These are phyloP conservation scores for Psephotus haematonotus DNA, from an alignment of 2,113 vertebrate species.

Conservation along the genomic window DNA sequence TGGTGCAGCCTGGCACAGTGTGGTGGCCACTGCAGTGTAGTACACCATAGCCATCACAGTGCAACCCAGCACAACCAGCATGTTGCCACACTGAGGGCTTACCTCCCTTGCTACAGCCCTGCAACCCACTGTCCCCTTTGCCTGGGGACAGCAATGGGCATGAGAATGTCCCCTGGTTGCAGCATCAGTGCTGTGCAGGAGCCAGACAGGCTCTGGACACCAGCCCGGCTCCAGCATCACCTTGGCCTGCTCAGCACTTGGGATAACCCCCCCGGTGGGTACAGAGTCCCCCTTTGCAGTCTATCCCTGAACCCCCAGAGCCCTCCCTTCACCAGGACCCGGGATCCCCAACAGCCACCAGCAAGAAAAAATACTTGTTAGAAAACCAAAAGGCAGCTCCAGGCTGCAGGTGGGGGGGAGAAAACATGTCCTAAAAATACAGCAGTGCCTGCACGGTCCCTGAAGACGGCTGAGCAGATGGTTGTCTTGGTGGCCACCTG, in stretches of 20 bases:
- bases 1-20: neutral
- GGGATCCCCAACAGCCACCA: neutral
- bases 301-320: neutral
- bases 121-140: neutral
- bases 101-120: rapidly evolving
- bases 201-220: neutral
- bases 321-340: rapidly evolving
- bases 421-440: constrained; percentile 59
- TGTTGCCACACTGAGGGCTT: rapidly evolving
- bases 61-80: neutral
- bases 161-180: neutral
- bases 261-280: neutral
- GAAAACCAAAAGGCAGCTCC: constrained; percentile 18
- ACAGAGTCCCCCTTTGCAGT: neutral
- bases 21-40: neutral
- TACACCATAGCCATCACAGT: too few species aligned
- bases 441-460: constrained; percentile 17
- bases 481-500: constrained; percentile 57
- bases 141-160: rapidly evolving
- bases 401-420: constrained; percentile 59
- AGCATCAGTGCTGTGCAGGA: rapidly evolving
- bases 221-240: neutral
- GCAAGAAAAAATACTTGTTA: constrained; percentile 28
- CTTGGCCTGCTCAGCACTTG: rapidly evolving
- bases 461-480: constrained; percentile 65